Percentiles rank a stretch among this genome's conserved stretches.
Evolutionary conservation across 2,797 vertebrate species (phyloP).

Genomic region (Mormyrops boulengeri): DNA sequence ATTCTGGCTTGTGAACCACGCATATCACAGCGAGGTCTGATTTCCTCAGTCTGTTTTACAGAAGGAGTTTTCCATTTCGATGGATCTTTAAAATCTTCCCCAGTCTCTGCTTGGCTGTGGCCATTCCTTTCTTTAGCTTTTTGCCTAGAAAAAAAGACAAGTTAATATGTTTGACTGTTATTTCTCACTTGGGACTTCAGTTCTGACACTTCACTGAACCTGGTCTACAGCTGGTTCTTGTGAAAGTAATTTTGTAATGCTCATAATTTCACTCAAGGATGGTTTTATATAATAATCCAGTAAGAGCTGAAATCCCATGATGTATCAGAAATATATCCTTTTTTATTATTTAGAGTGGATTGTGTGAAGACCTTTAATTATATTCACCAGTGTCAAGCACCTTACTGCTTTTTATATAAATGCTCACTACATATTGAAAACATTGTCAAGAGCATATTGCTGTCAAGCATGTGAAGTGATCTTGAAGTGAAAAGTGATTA

Average conservation of each 20-base stretch:
- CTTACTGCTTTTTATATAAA: not conserved
- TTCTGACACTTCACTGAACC: not conserved
- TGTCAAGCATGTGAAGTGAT: not conserved
- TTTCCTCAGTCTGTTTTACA: slow-evolving; percentile 49
- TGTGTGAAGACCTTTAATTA: not conserved
- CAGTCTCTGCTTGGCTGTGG: slow-evolving; percentile 98
- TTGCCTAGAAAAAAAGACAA: slow-evolving; percentile 63
- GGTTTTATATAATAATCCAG: not conserved
- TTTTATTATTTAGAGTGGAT: not conserved
- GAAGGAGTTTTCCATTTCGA: slow-evolving; percentile 94
- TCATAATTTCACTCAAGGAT: not conserved
- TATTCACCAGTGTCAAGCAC: not conserved
- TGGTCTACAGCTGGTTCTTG: not conserved
- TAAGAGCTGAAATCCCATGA: not conserved
- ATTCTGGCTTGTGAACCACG: slow-evolving; percentile 52
- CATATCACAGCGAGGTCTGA: slow-evolving; percentile 55
- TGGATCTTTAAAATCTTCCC: slow-evolving; percentile 99
- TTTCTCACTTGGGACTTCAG: not conserved
- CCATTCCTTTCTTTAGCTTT: slow-evolving; percentile 98
- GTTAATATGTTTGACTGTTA: not conserved
- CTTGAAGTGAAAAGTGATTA: not conserved
- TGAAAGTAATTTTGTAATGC: not conserved
- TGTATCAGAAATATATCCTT: not conserved
- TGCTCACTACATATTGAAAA: not conserved
- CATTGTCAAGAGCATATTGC: not conserved